Conservation (phyloP, 2,888 invertebrate genomes). For the Orchestes rusci region DNA sequence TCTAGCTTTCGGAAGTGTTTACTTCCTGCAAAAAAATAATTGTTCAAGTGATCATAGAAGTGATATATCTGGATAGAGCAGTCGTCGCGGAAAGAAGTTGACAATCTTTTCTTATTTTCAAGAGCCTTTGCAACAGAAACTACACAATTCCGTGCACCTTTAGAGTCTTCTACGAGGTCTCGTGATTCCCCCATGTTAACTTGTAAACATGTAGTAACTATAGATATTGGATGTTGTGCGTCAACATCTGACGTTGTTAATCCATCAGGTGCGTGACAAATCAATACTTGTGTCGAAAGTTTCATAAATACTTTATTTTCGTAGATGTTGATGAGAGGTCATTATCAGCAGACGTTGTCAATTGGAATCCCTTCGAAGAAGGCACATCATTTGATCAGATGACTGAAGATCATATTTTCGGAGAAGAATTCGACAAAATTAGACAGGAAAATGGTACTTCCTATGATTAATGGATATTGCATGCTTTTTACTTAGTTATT, state of each 20-base stretch:
- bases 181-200: conserved; percentile 43
- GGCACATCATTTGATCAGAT: conserved; percentile 65
- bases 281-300: too few relatives aligned
- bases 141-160: conserved; percentile 66
- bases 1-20: too few relatives aligned
- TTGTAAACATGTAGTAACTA: conserved; percentile 29
- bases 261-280: conserved; percentile 16
- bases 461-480: too few relatives aligned
- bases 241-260: conserved; percentile 42
- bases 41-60: too few relatives aligned
- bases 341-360: conserved; percentile 53
- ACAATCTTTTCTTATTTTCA: too few relatives aligned
- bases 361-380: conserved; percentile 82
- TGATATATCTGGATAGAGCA: too few relatives aligned
- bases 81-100: too few relatives aligned
- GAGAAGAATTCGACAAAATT: conserved; percentile 76
- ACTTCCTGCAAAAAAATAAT: too few relatives aligned
- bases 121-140: conserved; percentile 69
- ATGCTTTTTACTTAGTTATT: too few relatives aligned
- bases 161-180: conserved; percentile 54
- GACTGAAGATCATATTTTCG: conserved; percentile 75
- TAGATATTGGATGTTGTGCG: conserved; percentile 40
- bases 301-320: too few relatives aligned
- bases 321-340: conserved; percentile 33
- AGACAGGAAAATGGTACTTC: conserved; percentile 62